Evolutionary conservation across 2,888 invertebrate genomes (phyloP), one percentile per base, ranked within the genome.

Genomic region (Alviniconcha strummeri): DNA sequence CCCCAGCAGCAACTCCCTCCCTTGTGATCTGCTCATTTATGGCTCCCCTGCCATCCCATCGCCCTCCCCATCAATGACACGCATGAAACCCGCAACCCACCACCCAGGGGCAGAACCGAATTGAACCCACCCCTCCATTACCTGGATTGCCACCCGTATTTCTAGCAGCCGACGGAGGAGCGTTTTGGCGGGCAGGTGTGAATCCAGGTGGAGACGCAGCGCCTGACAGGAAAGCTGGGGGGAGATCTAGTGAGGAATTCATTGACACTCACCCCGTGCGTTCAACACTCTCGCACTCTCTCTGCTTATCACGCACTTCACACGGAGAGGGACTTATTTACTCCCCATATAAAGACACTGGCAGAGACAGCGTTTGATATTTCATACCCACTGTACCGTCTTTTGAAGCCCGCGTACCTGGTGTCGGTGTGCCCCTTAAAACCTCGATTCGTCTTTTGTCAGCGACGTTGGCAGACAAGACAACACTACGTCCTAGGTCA

Each of bases 201-300:
- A 80, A 80, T 80, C 80, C 80, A 13, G 36, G 11, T 80, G 80
- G 80, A 80, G 80, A 55, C 80, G 67, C 11, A 7, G 67, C 11
- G 80, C 54, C 69, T 54, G 80, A n/a, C 55, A 15, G 79, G 7
- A n/a, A 15, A 64, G 19, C 64, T 19, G 77, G 36, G 36, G 60
- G 60, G 64, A 78, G 78, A 78, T 78, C 78, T 57, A 64, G 78
- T 36, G 78, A 64, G 78, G 78, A 78, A 36, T 78, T 78, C 64
- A 78, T 52, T 78, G 78, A 64, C 11, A 52, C 64, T 64, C 78
- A 57, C 57, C 78, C 52, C 52, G 60, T 8, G 17, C 64, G 36
- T 64, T 77, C 75, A 13, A 4, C 64, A 13, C 60, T 52, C 60
- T 19, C 36, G 2, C 19, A 11, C 52, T n/a, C 72, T 72, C 19